A percentile compares a stretch with the other conserved stretches of the same genome.
Evolutionary conservation across 2,113 vertebrate species (phyloP).

Genomic region (Etheostoma spectabile): DNA sequence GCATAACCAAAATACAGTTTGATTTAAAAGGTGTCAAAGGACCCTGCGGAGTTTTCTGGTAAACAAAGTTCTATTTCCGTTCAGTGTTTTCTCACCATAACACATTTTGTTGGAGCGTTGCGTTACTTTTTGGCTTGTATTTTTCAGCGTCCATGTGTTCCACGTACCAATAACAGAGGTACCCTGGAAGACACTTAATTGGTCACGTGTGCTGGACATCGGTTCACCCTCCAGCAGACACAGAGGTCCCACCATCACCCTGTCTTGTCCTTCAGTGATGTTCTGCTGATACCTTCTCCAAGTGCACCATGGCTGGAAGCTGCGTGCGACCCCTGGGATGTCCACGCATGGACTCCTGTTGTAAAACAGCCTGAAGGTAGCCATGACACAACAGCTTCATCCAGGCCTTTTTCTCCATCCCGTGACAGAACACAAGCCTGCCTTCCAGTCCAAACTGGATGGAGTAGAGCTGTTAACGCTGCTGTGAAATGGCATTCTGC

Average conservation of each 20-base stretch:
- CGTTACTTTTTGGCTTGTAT: too few species aligned
- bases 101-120: too few species aligned
- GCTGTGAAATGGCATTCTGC: conserved; percentile 16
- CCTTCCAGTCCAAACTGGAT: conserved; percentile 49
- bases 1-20: too few species aligned
- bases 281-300: conserved; percentile 29
- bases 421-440: conserved; percentile 46
- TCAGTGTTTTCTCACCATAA: too few species aligned
- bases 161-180: too few species aligned
- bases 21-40: too few species aligned
- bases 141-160: too few species aligned
- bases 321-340: conserved; percentile 37
- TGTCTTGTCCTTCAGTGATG: conserved; percentile 2
- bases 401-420: conserved; percentile 18
- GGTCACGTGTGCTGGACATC: background rate
- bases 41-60: too few species aligned
- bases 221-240: background rate
- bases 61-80: too few species aligned
- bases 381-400: conserved; percentile 49
- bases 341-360: conserved; percentile 60
- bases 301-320: conserved; percentile 19
- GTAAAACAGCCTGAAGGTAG: conserved; percentile 63
- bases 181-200: conserved; percentile 13
- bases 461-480: conserved; percentile 32
- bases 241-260: conserved; percentile 29